phyloP scores from a whole-genome alignment of 2,888 invertebrate genomes.

The Aporophyla lueneburgensis region DNA sequence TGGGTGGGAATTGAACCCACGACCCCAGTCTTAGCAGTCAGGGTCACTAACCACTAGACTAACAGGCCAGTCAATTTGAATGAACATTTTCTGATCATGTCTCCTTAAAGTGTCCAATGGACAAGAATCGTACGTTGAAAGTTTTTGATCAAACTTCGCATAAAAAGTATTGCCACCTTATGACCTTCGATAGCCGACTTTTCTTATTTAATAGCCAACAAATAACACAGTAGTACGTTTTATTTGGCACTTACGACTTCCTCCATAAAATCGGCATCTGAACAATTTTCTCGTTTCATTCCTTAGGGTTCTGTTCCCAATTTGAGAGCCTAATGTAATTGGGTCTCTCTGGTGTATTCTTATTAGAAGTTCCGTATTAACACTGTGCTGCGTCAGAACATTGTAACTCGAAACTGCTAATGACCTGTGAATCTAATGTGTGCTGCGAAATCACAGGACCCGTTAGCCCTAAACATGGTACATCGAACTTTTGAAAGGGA shows the following conservation, averaged over 20 bases:
- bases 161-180: slow-evolving; percentile 6
- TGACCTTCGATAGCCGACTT: slow-evolving; percentile 27
- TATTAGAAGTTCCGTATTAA: slow-evolving; percentile 38
- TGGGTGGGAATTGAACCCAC: no score
- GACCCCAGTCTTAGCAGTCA: no score
- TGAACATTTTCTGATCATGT: not conserved
- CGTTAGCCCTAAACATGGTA: not conserved
- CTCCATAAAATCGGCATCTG: slow-evolving; percentile 36
- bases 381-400: slow-evolving; percentile 16
- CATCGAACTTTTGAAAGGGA: not conserved
- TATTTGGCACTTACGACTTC: slow-evolving; percentile 42
- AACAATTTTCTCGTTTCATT: slow-evolving; percentile 22
- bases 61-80: no score
- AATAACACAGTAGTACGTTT: slow-evolving; percentile 30
- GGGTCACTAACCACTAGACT: no score
- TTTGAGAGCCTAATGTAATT: slow-evolving; percentile 49
- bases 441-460: not conserved
- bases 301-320: slow-evolving; percentile 24
- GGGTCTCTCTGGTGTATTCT: slow-evolving; percentile 41
- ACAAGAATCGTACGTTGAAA: not conserved
- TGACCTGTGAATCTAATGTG: slow-evolving; percentile 20
- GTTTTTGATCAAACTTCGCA: not conserved
- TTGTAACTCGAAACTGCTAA: slow-evolving; percentile 40
- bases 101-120: not conserved
- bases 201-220: slow-evolving; percentile 32